phyloP scores from a whole-genome alignment of 2,888 invertebrate species.

The Girardia tigrina region DNA sequence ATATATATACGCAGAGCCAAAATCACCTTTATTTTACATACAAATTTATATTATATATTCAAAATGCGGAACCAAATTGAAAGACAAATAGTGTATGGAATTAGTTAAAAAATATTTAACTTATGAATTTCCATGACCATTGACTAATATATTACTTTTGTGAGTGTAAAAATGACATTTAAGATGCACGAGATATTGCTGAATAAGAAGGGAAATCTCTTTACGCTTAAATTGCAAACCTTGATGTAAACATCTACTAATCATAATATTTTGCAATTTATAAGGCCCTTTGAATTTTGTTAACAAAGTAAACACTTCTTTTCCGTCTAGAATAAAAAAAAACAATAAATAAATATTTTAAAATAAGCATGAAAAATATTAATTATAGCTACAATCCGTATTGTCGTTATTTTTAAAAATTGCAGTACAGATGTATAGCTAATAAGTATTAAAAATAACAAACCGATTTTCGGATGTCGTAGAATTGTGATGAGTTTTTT shows the following conservation, averaged over 20 bases:
- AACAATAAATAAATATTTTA: too few species aligned
- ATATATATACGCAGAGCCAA: too few species aligned
- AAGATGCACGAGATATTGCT: not conserved
- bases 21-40: conserved; percentile 23
- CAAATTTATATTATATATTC: conserved; percentile 9
- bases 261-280: conserved; percentile 9
- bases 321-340: conserved; percentile 7
- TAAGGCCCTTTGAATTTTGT: conserved; percentile 23
- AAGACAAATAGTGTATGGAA: conserved; percentile 1
- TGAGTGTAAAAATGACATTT: conserved; percentile 8
- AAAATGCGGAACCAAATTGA: conserved; percentile 19
- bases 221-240: conserved; percentile 14
- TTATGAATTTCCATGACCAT: not conserved
- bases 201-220: conserved; percentile 8
- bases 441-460: not conserved
- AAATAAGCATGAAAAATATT: too few species aligned
- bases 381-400: too few species aligned
- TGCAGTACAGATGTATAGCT: too few species aligned
- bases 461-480: not conserved
- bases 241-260: conserved; percentile 14
- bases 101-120: not conserved
- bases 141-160: conserved; percentile 15
- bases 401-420: too few species aligned
- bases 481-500: not conserved
- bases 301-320: not conserved